Evolutionary conservation across 2,113 vertebrate genomes (phyloP).

Genomic region (Opisthocomus hoazin): DNA sequence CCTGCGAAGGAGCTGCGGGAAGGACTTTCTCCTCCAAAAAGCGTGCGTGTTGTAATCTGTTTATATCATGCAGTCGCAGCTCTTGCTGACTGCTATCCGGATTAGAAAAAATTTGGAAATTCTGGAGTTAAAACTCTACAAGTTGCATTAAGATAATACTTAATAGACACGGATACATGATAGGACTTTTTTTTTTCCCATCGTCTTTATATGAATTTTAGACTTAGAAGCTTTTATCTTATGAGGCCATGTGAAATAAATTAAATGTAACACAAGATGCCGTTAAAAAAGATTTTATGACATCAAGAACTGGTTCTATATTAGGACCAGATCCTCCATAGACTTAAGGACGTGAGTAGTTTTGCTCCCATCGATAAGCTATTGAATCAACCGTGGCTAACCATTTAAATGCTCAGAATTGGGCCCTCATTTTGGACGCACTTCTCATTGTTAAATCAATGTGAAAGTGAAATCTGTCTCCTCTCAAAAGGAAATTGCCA

Average conservation of each 20-base stretch:
- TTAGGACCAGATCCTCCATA: slow-evolving; percentile 62
- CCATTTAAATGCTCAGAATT: background rate
- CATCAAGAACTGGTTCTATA: slow-evolving; percentile 73
- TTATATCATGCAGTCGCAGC: background rate
- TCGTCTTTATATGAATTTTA: slow-evolving; percentile 65
- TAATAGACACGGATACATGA: slow-evolving; percentile 59
- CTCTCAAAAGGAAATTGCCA: slow-evolving; percentile 77
- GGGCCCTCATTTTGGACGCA: slow-evolving; percentile 64
- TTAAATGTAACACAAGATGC: slow-evolving; percentile 76
- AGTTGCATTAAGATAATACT: slow-evolving; percentile 14
- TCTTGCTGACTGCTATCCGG: background rate
- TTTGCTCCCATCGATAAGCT: slow-evolving; percentile 40
- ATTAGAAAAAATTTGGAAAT: background rate
- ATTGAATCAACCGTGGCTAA: background rate
- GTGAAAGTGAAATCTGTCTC: slow-evolving; percentile 79
- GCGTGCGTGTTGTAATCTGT: background rate
- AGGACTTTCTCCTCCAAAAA: background rate
- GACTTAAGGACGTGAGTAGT: slow-evolving; percentile 17
- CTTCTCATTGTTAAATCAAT: slow-evolving; percentile 75
- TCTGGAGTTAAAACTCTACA: slow-evolving; percentile 28
- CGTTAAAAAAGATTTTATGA: slow-evolving; percentile 77
- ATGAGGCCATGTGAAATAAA: slow-evolving; percentile 72
- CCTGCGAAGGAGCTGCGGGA: background rate
- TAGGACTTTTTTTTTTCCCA: slow-evolving; percentile 53
- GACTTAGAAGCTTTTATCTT: slow-evolving; percentile 72